A percentile compares a stretch with the other conserved stretches of the same genome.
phyloP scores from a whole-genome alignment of 2,797 vertebrate genomes.

The Ptychadena robeensis region DNA sequence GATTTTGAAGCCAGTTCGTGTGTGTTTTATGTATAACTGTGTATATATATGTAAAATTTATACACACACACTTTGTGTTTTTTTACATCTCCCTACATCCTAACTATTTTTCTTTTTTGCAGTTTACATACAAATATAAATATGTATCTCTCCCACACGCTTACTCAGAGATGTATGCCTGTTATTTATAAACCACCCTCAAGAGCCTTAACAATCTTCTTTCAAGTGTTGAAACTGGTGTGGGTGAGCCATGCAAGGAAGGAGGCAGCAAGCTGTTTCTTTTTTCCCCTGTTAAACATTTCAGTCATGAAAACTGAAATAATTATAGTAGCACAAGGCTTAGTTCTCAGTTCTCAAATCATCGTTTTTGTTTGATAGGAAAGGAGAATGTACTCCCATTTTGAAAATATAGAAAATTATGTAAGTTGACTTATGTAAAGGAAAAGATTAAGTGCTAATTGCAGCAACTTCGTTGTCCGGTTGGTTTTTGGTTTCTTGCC shows the following conservation, averaged over 20 bases:
- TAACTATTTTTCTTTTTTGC: not conserved
- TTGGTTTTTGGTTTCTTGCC: too few relatives aligned
- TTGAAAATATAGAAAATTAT: not conserved
- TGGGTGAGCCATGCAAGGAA: conserved; percentile 12
- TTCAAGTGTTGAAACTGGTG: conserved; percentile 38
- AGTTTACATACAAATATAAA: conserved; percentile 28
- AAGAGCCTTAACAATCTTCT: conserved; percentile 50
- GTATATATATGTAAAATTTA: too few relatives aligned
- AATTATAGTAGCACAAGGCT: too few relatives aligned
- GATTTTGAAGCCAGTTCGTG: too few relatives aligned
- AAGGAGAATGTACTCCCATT: not conserved
- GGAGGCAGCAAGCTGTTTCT: conserved; percentile 45
- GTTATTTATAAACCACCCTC: conserved; percentile 56
- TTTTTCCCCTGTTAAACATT: conserved; percentile 5
- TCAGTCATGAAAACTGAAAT: not conserved
- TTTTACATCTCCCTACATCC: not conserved
- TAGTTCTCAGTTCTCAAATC: not conserved
- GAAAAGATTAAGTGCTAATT: too few relatives aligned
- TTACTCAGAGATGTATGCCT: conserved; percentile 39
- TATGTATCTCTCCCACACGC: conserved; percentile 27
- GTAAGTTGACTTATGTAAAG: too few relatives aligned
- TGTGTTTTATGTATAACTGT: too few relatives aligned
- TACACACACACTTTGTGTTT: too few relatives aligned
- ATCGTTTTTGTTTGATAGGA: not conserved
- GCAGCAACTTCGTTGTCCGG: too few relatives aligned